Evolutionary conservation across 2,113 vertebrate genomes (phyloP), one percentile per base, ranked within the genome.

Genomic region (Planiliza haematocheilus): DNA sequence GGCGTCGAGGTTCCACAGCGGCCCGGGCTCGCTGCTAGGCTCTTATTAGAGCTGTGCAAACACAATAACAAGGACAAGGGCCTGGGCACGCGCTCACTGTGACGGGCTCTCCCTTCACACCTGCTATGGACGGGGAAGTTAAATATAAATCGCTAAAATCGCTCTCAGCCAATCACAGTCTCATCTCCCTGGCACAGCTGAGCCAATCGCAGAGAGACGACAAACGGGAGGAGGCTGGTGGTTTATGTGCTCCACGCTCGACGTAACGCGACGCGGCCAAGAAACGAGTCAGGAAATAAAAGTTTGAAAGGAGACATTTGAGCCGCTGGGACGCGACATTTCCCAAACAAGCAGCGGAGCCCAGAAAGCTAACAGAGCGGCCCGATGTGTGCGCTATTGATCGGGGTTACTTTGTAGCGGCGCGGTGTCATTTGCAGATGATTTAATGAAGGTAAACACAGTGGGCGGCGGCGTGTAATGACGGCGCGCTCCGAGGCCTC

Each of bases 391-490:
- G 17, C 0, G 39, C 16, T 18, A 67, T 30, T 60, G 55, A 75
- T 66, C 30, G 56, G 57, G 34, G 30, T 7, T 18, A 53, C 48
- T 60, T 53, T 60, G 39, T 45, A 60, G 64, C 55, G 21, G 14
- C 46, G 56, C 52, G 48, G 63, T 68, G 30, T 60, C 46, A 30
- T 68, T 68, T 76, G 63, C 56, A 60, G 48, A 60, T 68, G 70
- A 62, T 53, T 72, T 53, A 62, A 62, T 62, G 73, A 67, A 66
- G 48, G 62, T 46, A 75, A 75, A 75, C 63, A 52, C 72, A 2
- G 55, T 59, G 55, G 72, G 72, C 14, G 38, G 53, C 9, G 34
- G 46, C 38, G 53, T 67, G 63, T 38, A 51, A 59, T 52, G 49
- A 53, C 45, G 51, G 10, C 9, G 53, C 37, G 21, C 68, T 36